Evolutionary conservation across 2,113 vertebrate genomes (phyloP).

Genomic region (Cryptoleucopteryx plumbea): DNA sequence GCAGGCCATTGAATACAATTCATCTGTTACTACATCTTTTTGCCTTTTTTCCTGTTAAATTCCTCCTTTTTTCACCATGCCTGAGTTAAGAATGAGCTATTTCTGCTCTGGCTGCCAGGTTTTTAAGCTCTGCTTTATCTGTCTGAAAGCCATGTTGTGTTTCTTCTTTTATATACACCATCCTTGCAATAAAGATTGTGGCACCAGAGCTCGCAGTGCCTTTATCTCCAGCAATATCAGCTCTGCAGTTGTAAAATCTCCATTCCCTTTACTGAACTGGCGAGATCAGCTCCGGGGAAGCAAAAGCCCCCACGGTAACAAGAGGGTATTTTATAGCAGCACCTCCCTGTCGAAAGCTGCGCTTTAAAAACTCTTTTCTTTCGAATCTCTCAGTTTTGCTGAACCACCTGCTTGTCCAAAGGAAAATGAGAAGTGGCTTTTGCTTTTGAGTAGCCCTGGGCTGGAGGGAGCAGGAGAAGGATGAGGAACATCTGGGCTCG

Average conservation of each 20-base stretch:
- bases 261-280: not conserved
- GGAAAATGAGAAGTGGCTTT: not conserved
- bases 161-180: slow-evolving; percentile 10
- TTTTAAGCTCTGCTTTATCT: slow-evolving; percentile 9
- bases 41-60: accelerated
- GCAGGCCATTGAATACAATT: not conserved
- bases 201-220: not conserved
- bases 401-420: not conserved
- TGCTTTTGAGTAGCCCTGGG: not conserved
- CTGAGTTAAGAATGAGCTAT: not conserved
- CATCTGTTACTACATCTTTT: not conserved
- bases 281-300: not conserved
- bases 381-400: not conserved
- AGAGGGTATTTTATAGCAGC: not conserved
- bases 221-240: slow-evolving; percentile 14
- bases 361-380: not conserved
- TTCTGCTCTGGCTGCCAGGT: not conserved
- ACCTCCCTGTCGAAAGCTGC: not conserved
- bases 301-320: not conserved
- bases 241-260: not conserved
- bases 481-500: not conserved
- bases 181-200: slow-evolving; percentile 9
- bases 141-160: not conserved
- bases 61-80: not conserved
- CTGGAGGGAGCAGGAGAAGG: not conserved